These are phyloP conservation scores for Mionectes macconnelli DNA, from an alignment of 2,113 vertebrate genomes.

Conservation along the genomic window DNA sequence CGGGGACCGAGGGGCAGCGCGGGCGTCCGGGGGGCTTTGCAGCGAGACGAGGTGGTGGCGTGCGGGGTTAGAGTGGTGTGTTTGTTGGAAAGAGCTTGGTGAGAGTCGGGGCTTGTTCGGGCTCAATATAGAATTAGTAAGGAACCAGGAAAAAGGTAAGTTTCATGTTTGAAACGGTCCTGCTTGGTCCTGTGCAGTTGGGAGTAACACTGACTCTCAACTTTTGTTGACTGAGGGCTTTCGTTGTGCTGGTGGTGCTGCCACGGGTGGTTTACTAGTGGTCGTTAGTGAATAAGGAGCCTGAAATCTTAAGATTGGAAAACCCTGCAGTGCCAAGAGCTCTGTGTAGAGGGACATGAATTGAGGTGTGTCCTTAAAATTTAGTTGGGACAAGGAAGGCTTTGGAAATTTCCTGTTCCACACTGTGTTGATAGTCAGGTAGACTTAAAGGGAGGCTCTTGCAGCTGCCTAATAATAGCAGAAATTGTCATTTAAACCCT, in stretches of 20 bases:
- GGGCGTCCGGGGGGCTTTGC: neutral
- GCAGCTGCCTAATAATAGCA: neutral
- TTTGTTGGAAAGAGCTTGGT: accelerated
- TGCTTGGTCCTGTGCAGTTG: neutral
- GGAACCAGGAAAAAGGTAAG: neutral
- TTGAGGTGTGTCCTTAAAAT: neutral
- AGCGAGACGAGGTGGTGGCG: accelerated
- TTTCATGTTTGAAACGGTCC: accelerated
- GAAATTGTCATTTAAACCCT: neutral
- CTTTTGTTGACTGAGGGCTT: neutral
- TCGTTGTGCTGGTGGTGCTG: accelerated
- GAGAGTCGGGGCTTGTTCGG: accelerated
- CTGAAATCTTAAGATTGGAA: neutral
- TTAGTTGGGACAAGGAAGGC: neutral
- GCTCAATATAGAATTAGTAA: accelerated
- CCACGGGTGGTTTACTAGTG: accelerated
- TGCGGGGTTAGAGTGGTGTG: accelerated
- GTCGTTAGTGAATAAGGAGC: neutral
- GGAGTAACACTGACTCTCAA: accelerated
- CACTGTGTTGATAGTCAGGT: accelerated
- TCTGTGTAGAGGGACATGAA: neutral
- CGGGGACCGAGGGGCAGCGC: neutral
- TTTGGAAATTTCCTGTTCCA: accelerated
- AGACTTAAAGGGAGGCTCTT: neutral
- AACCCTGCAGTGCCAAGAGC: accelerated